phyloP scores from a whole-genome alignment of 2,888 invertebrate species.

The Diarsia dahlii region DNA sequence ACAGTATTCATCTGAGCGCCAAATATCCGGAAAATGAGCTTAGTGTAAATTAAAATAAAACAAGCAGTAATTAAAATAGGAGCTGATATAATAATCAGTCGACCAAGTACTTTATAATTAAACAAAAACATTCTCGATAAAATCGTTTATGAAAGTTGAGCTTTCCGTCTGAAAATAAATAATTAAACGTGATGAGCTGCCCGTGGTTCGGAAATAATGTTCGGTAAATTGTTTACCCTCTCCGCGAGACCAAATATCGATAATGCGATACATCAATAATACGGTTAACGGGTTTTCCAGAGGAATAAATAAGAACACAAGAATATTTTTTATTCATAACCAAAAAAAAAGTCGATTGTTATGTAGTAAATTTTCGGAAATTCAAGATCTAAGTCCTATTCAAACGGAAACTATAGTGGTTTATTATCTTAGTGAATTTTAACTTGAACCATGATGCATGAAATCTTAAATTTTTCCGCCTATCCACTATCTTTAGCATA shows the following conservation, averaged over 20 bases:
- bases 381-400: not conserved
- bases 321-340: not conserved
- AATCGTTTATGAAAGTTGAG: conserved; percentile 3
- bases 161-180: conserved; percentile 17
- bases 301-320: no score
- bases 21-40: not conserved
- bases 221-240: conserved; percentile 12
- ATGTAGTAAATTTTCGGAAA: not conserved
- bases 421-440: not conserved
- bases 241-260: conserved; percentile 12
- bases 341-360: not conserved
- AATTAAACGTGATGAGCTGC: conserved; percentile 1
- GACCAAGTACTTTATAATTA: conserved; percentile 2
- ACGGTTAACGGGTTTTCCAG: not conserved
- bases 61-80: conserved; percentile 14
- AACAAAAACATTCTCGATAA: not conserved
- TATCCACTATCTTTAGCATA: not conserved
- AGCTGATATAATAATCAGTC: not conserved
- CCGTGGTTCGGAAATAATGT: not conserved
- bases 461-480: not conserved
- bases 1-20: not conserved
- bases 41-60: conserved; percentile 2
- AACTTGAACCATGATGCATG: not conserved
- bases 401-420: no score
- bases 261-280: not conserved